phyloP scores from a whole-genome alignment of 2,888 invertebrate genomes.

The Xestia c-nigrum region DNA sequence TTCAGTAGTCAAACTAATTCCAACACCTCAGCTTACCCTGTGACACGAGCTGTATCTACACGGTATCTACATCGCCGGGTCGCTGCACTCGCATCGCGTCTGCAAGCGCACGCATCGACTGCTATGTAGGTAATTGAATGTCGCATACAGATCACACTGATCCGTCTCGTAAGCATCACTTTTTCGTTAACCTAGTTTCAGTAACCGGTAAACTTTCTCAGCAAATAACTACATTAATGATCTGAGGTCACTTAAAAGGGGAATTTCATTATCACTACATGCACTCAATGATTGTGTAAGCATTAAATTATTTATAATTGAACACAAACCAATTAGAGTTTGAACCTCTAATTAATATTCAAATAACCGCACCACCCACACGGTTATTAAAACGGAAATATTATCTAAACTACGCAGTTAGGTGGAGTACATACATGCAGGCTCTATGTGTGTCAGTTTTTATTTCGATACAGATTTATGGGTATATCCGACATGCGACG shows the following conservation, averaged over 20 bases:
- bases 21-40: neutral
- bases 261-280: neutral
- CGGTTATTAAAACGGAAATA: slow-evolving; percentile 36
- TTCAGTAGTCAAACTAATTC: neutral
- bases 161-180: slow-evolving; percentile 12
- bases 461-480: slow-evolving; percentile 56
- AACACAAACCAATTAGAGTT: slow-evolving; percentile 29
- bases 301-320: slow-evolving; percentile 26
- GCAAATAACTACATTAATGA: neutral
- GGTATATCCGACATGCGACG: slow-evolving; percentile 27
- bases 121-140: slow-evolving; percentile 73
- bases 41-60: neutral
- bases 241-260: neutral
- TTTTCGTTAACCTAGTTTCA: slow-evolving; percentile 7
- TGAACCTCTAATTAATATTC: slow-evolving; percentile 41
- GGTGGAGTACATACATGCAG: neutral
- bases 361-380: slow-evolving; percentile 34
- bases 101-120: slow-evolving; percentile 48
- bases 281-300: neutral
- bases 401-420: slow-evolving; percentile 48
- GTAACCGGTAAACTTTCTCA: neutral
- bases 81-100: slow-evolving; percentile 58
- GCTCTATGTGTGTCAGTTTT: slow-evolving; percentile 35
- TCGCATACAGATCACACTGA: slow-evolving; percentile 57
- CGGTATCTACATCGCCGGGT: slow-evolving; percentile 31